These are phyloP conservation scores for Cryptocephalus moraei DNA, from an alignment of 2,888 invertebrate species.

Conservation along the genomic window DNA sequence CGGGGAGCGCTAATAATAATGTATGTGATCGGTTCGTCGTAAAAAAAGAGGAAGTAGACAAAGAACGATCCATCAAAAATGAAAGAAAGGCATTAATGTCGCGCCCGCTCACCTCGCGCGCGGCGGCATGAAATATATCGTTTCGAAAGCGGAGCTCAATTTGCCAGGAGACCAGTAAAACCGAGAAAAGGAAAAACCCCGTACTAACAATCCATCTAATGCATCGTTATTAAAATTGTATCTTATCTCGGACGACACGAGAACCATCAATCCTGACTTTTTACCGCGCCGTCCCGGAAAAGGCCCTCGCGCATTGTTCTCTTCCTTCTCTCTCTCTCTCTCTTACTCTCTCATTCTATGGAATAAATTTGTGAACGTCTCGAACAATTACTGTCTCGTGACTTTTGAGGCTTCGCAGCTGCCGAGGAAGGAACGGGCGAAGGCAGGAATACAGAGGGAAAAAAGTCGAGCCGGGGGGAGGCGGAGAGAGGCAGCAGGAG, in stretches of 20 bases:
- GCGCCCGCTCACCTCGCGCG: too few relatives aligned
- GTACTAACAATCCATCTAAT: conserved; percentile 9
- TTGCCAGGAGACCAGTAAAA: not conserved
- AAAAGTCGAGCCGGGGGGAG: conserved; percentile 14
- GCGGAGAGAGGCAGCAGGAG: conserved; percentile 8
- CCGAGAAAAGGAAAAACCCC: conserved; percentile 2
- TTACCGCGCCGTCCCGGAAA: conserved; percentile 1
- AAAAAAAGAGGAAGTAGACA: too few relatives aligned
- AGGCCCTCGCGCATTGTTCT: too few relatives aligned
- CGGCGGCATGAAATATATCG: too few relatives aligned
- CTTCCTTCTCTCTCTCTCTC: too few relatives aligned
- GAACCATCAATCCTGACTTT: conserved; percentile 13
- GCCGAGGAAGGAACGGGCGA: conserved; percentile 11
- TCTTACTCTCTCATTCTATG: conserved; percentile 8
- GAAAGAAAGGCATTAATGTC: too few relatives aligned
- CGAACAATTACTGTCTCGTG: conserved; percentile 21
- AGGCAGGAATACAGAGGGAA: conserved; percentile 15
- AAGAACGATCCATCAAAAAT: too few relatives aligned
- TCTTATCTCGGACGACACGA: conserved; percentile 6
- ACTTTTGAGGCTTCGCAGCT: conserved; percentile 17
- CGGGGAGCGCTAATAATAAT: too few relatives aligned
- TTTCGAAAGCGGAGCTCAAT: too few relatives aligned
- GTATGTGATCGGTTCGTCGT: too few relatives aligned
- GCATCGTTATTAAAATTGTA: conserved; percentile 13
- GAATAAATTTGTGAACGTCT: conserved; percentile 21